Evolutionary conservation across 2,888 invertebrate genomes (phyloP).

Genomic region (Eristalis intricaria): DNA sequence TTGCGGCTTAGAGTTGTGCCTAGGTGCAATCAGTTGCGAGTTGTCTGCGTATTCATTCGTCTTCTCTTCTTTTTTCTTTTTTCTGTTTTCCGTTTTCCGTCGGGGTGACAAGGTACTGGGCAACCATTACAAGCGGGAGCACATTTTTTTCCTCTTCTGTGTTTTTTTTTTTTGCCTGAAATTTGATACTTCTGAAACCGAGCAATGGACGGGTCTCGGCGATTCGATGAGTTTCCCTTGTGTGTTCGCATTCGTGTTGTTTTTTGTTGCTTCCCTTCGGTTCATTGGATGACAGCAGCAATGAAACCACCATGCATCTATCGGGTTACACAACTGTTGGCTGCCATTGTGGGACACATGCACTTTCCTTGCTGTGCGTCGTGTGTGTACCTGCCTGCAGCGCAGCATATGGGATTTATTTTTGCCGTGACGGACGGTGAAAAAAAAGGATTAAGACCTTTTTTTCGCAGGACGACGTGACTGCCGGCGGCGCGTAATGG

Average conservation of each 20-base stretch:
- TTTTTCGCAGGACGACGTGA: too few relatives aligned
- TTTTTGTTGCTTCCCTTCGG: too few relatives aligned
- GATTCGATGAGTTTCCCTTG: too few relatives aligned
- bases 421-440: neutral
- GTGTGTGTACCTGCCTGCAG: neutral
- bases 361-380: neutral
- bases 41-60: neutral
- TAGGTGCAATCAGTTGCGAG: neutral
- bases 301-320: neutral
- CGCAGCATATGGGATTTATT: constrained; percentile 1
- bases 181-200: neutral
- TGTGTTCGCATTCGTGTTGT: too few relatives aligned
- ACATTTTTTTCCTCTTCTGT: too few relatives aligned
- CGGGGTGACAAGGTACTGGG: too few relatives aligned
- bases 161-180: neutral
- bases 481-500: too few relatives aligned
- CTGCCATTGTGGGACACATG: neutral
- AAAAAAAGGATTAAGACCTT: neutral
- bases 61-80: too few relatives aligned
- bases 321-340: constrained; percentile 26
- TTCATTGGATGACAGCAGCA: neutral
- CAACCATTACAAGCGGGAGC: too few relatives aligned
- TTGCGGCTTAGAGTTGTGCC: neutral
- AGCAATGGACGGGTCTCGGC: too few relatives aligned
- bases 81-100: too few relatives aligned